Percentiles rank a stretch among this genome's conserved stretches.
phyloP scores from a whole-genome alignment of 2,888 invertebrate species.

The Tetanocera ferruginea region DNA sequence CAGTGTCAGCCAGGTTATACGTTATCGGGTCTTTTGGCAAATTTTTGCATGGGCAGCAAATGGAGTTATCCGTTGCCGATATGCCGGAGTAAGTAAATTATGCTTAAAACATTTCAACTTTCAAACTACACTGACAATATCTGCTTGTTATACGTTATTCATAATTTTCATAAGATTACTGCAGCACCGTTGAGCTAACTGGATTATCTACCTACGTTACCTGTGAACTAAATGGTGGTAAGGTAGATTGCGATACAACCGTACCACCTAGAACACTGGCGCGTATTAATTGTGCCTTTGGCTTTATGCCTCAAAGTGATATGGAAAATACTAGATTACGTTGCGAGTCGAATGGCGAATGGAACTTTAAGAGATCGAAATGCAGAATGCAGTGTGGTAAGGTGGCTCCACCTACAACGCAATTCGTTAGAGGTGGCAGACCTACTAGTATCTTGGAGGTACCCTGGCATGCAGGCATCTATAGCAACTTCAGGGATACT shows the following conservation, averaged over 20 bases:
- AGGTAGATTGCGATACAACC: conserved; percentile 16
- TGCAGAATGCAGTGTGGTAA: conserved; percentile 22
- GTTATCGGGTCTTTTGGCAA: not conserved
- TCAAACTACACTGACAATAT: not conserved
- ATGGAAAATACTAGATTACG: not conserved
- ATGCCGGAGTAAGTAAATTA: conserved; percentile 10
- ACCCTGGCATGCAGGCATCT: conserved; percentile 52
- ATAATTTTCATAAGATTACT: conserved; percentile 25
- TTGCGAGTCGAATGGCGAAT: conserved; percentile 12
- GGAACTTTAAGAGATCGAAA: not conserved
- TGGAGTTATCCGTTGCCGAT: not conserved
- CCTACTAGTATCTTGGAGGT: conserved; percentile 42
- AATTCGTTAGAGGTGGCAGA: conserved; percentile 41
- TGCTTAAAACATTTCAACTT: too few relatives aligned
- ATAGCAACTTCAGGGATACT: conserved; percentile 10
- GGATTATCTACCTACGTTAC: conserved; percentile 20
- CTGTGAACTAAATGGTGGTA: not conserved
- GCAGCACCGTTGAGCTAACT: conserved; percentile 23
- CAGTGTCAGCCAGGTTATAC: conserved; percentile 24
- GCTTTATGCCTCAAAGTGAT: conserved; percentile 11
- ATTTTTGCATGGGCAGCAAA: not conserved
- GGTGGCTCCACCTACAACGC: conserved; percentile 13
- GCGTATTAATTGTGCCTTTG: conserved; percentile 28
- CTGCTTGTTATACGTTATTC: not conserved
- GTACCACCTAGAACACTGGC: conserved; percentile 33